Percentiles rank a stretch among this genome's conserved stretches.
phyloP scores from a whole-genome alignment of 2,113 vertebrate species.

The Brachyhypopomus gauderio region DNA sequence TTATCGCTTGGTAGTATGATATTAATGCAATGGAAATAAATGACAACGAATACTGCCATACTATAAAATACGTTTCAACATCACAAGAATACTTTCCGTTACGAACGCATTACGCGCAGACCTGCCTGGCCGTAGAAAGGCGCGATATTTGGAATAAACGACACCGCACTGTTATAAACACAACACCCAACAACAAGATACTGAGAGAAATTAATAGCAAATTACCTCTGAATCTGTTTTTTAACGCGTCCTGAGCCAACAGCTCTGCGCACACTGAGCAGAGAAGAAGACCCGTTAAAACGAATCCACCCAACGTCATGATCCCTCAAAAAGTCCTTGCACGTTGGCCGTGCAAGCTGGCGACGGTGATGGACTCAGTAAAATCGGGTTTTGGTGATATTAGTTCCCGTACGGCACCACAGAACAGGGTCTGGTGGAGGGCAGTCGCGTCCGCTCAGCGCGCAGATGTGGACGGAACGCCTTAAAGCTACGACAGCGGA shows the following conservation, averaged over 20 bases:
- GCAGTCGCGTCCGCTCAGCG: slow-evolving; percentile 41
- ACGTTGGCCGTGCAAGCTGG: slow-evolving; percentile 46
- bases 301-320: slow-evolving; percentile 45
- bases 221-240: not conserved
- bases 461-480: slow-evolving; percentile 11
- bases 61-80: no score
- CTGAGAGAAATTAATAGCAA: not conserved
- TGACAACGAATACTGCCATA: no score
- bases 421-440: not conserved
- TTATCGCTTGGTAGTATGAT: no score
- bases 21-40: no score
- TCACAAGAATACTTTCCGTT: no score
- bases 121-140: no score
- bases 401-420: not conserved
- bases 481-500: not conserved
- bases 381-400: not conserved
- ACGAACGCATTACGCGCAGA: no score
- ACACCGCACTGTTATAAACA: not conserved
- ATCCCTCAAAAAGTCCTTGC: slow-evolving; percentile 12
- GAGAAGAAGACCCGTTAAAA: slow-evolving; percentile 35
- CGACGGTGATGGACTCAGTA: not conserved
- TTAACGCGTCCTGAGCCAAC: not conserved
- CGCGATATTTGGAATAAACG: no score
- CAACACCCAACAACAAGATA: not conserved
- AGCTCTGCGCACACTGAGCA: slow-evolving; percentile 38